Conservation (phyloP, 2,888 invertebrate genomes). For the Osedax fenrisi region DNA sequence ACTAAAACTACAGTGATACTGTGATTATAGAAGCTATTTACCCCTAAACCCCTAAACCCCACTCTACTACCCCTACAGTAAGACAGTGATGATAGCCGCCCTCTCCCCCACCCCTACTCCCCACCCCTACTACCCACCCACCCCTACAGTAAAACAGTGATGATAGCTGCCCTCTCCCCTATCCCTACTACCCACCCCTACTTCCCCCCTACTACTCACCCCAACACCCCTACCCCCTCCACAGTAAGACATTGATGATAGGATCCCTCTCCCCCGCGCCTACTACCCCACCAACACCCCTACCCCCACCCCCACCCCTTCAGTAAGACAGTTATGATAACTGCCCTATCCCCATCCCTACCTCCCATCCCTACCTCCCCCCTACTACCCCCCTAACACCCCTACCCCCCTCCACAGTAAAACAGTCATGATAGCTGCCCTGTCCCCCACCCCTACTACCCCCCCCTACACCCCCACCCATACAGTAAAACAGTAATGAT, state of each 20-base stretch:
- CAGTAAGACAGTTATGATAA: conserved; percentile 52
- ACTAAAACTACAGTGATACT: no score
- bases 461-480: no score
- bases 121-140: background rate
- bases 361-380: no score
- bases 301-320: no score
- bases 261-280: background rate
- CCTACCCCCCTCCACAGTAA: conserved; percentile 46
- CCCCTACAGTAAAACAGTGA: background rate
- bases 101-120: background rate
- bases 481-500: conserved; percentile 51
- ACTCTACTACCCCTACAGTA: no score
- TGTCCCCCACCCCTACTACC: conserved; percentile 51
- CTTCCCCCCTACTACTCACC: background rate
- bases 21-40: no score
- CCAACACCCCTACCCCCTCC: background rate
- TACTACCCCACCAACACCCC: no score
- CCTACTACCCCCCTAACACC: no score
- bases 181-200: background rate
- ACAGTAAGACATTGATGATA: no score
- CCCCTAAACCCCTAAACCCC: no score
- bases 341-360: conserved; percentile 51
- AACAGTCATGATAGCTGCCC: conserved; percentile 51
- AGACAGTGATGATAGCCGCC: no score
- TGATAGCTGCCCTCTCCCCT: background rate